A percentile compares a stretch with the other conserved stretches of the same genome.
Evolutionary conservation across 2,797 vertebrate genomes (phyloP).

Genomic region (Triplophysa yarkandensis): DNA sequence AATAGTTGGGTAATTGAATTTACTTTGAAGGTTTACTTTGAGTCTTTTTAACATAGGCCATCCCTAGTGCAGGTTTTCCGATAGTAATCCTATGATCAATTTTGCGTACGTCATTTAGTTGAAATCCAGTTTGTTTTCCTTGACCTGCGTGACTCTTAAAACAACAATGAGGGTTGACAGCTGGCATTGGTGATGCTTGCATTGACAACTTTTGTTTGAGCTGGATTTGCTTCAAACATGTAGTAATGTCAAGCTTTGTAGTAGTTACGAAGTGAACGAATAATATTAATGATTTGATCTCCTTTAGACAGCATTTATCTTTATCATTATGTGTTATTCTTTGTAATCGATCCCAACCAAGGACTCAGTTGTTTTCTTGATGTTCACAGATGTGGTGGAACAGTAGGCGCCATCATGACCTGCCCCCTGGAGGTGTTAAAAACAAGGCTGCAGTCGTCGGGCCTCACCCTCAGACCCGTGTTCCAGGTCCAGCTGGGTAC

Average conservation of each 20-base stretch:
- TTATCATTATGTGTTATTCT: not conserved
- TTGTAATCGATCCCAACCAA: not conserved
- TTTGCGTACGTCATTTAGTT: conserved; percentile 46
- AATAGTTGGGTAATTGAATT: not conserved
- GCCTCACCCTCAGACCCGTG: conserved; percentile 83
- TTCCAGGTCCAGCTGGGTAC: conserved; percentile 94
- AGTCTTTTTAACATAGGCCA: too few relatives aligned
- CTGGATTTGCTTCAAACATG: conserved; percentile 12
- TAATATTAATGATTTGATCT: not conserved
- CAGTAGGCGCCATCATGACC: conserved; percentile 92
- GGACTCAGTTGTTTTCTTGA: not conserved
- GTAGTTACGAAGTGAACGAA: not conserved
- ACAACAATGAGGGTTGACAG: not conserved
- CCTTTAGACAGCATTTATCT: not conserved
- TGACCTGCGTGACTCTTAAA: conserved; percentile 42
- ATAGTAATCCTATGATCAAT: conserved; percentile 28
- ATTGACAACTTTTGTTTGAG: conserved; percentile 17
- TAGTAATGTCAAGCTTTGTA: not conserved
- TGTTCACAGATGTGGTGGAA: conserved; percentile 89
- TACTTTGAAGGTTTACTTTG: not conserved
- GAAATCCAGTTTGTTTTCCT: conserved; percentile 51
- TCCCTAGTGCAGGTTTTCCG: not conserved
- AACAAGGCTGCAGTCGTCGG: conserved; percentile 92
- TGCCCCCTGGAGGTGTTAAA: conserved; percentile 97
- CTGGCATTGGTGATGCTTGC: not conserved